Evolutionary conservation across 2,113 vertebrate genomes (phyloP), one percentile per base, ranked within the genome.

Genomic region (Salvelinus fontinalis): DNA sequence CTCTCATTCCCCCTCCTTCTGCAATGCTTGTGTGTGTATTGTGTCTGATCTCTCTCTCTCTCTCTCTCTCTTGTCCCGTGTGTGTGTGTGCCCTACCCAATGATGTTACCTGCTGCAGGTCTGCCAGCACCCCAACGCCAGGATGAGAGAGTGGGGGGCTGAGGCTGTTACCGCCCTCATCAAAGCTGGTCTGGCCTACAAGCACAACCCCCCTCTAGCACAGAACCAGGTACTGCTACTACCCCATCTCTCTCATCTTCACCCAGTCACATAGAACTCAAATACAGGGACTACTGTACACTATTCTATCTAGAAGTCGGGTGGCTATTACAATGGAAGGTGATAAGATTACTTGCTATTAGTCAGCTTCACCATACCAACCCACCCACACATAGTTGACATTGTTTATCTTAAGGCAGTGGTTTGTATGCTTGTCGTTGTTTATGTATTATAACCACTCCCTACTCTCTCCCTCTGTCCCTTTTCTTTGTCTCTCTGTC

Each of bases 111-210:
- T 71, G 84, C 65, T 81, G 85, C 87, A 99, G 98, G 98, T 99
- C 31, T 99, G 97, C 85, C 97, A 99, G 92, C 97, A 99, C 89
- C 97, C 97, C 34, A 99, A 99, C 82, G 94, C 95, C 79, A 94
- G 98, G 83, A 99, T 99, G 98, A 96, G 97, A 87, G 97, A 99
- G 91, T 99, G 97, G 98, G 98, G 97, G 74, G 97, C 97, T 2
- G 98, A 99, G 91, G 97, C 98, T 29, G 88, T 99, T 90, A 98
- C 98, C 1, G 95, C 97, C 7, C 95, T 99, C 29, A 99, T 99
- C 85, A 99, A 97, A 94, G 96, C 97, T 1, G 97, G 97, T 51
- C 91, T 99, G 75, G 95, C 94, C 34, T 98, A 95, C 90, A 96
- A 91, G 80, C 97, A 99, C 9, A 95, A 98, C 70, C 97, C 97